Base-by-base conservation (phyloP, 2,888 invertebrate genomes). In the Eustalomyia histrio region DNA sequence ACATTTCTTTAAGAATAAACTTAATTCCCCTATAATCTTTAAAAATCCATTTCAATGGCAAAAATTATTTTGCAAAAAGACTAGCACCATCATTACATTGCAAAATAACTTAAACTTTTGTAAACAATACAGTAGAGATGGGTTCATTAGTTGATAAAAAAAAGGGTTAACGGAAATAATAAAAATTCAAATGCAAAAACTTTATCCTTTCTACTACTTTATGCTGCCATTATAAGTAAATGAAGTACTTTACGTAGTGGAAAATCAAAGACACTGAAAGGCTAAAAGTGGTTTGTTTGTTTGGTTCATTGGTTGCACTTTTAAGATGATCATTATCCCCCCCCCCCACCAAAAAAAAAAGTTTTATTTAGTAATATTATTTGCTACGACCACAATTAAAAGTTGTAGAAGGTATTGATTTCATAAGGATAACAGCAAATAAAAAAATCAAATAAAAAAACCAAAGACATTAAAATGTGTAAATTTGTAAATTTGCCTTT, bases 131-230 rank as follows among this genome's bases (percentile, higher is more conserved):
- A 18, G n/a, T 33, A 60, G 24, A 60, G 50, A 57, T 55, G 8
- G 24, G 57, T 79, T 73, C 63, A 79, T 79, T 79, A 79, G 64
- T 65, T 73, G 12, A 43, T 24, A 63, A 61, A 63, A 61, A 63
- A 61, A 72, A 35, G 65, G 47, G 55, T 75, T 61, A 61, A 55
- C 35, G 57, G 55, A 61, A 50, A 61, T 52, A 80, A 76, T 63
- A 64, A 80, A 73, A 72, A 72, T 53, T 72, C 43, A 76, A 76
- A 76, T 80, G 75, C 43, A 61, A 69, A 55, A 80, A 75, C 39
- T 71, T 80, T 72, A 58, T 80, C 50, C 29, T 16, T 57, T 58
- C n/a, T 61, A 14, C 24, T 18, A 1, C n/a, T 47, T 47, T n/a
- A 47, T 21, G 12, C 52, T 50, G 16, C 53, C 43, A 72, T 55